These are phyloP conservation scores for Microctonus hyperodae DNA, from an alignment of 2,888 invertebrate species.

Conservation along the genomic window DNA sequence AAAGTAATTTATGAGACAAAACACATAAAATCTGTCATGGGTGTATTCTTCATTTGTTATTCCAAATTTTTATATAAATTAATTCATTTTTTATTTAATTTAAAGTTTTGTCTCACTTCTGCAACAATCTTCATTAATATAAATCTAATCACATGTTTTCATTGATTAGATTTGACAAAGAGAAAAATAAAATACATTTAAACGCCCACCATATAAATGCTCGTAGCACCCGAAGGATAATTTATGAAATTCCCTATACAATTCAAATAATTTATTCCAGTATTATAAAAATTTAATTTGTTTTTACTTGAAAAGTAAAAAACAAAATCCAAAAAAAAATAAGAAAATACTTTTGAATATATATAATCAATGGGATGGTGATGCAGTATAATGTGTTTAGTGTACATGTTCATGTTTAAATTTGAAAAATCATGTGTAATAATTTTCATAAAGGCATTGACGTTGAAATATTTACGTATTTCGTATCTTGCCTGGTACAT, in stretches of 20 bases:
- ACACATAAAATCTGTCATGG: conserved; percentile 18
- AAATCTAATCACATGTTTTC: conserved; percentile 1
- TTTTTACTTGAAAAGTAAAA: conserved; percentile 18
- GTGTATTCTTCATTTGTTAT: conserved; percentile 4
- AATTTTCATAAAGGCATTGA: conserved; percentile 4
- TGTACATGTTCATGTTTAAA: conserved; percentile 8
- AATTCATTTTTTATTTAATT: background rate
- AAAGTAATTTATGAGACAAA: background rate
- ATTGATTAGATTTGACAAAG: background rate
- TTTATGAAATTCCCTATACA: background rate
- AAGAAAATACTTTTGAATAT: conserved; percentile 22
- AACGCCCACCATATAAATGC: background rate
- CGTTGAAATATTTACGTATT: conserved; percentile 74
- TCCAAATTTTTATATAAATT: background rate
- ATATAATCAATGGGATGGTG: conserved; percentile 9
- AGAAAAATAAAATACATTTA: background rate
- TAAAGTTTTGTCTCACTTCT: background rate
- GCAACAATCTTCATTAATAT: conserved; percentile 9
- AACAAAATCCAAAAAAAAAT: no score
- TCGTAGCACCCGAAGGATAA: conserved; percentile 11
- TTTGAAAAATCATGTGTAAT: conserved; percentile 11
- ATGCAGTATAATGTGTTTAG: background rate
- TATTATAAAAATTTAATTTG: conserved; percentile 18
- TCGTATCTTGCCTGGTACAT: conserved; percentile 98
- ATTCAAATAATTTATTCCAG: conserved; percentile 18